Percentiles rank a stretch among this genome's conserved stretches.
Evolutionary conservation across 2,888 invertebrate genomes (phyloP).

Genomic region (Villa cingulata): DNA sequence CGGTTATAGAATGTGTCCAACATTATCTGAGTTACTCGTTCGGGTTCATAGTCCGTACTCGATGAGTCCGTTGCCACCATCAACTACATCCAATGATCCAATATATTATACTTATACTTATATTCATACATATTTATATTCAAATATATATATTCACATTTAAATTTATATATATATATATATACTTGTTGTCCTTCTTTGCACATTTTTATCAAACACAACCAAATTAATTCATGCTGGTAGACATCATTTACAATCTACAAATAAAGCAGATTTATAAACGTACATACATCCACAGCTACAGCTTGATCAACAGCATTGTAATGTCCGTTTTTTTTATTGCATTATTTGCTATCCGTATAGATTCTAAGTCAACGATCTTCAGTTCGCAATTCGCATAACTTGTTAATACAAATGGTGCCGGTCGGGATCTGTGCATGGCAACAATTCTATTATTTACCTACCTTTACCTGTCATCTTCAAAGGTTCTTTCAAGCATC

Average conservation of each 20-base stretch:
- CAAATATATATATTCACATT: too few species aligned
- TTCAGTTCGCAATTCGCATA: background rate
- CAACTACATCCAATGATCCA: too few species aligned
- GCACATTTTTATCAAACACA: background rate
- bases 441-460: background rate
- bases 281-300: background rate
- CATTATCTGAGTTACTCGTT: background rate
- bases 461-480: too few species aligned
- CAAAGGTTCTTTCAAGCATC: background rate
- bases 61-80: background rate
- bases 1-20: background rate
- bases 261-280: too few species aligned
- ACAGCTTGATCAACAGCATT: background rate
- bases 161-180: too few species aligned
- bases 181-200: constrained; percentile 11
- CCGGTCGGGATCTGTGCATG: background rate
- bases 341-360: background rate
- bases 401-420: background rate
- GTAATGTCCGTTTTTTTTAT: background rate
- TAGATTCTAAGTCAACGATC: background rate
- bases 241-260: background rate
- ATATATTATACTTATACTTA: too few species aligned
- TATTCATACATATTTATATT: too few species aligned
- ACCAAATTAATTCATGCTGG: background rate
- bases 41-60: background rate